phyloP scores from a whole-genome alignment of 2,888 invertebrate genomes.

The Tupiocoris notatus region DNA sequence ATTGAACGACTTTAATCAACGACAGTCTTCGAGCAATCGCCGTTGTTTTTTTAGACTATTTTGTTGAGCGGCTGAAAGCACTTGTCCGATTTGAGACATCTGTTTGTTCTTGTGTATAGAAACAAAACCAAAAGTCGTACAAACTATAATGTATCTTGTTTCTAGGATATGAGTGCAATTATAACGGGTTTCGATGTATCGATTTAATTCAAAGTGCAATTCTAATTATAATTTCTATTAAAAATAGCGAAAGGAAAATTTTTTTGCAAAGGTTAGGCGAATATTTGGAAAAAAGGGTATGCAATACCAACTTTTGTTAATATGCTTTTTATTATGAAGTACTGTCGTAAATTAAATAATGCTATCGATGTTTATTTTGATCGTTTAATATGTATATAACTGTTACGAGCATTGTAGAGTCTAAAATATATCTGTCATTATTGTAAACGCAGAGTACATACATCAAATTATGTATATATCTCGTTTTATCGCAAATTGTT shows the following conservation, averaged over 20 bases:
- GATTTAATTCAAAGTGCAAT: slow-evolving; percentile 41
- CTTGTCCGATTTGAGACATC: slow-evolving; percentile 15
- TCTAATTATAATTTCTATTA: slow-evolving; percentile 39
- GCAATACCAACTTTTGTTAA: slow-evolving; percentile 23
- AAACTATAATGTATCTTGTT: slow-evolving; percentile 42
- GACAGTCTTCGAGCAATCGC: too few relatives aligned
- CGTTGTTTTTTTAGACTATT: too few relatives aligned
- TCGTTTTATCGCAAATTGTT: slow-evolving; percentile 32
- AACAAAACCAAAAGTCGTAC: slow-evolving; percentile 40
- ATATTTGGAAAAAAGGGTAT: slow-evolving; percentile 8
- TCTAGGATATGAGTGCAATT: slow-evolving; percentile 44
- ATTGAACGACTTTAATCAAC: too few relatives aligned
- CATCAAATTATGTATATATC: slow-evolving; percentile 33
- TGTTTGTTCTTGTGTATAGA: slow-evolving; percentile 5
- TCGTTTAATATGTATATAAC: slow-evolving; percentile 38
- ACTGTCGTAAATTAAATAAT: slow-evolving; percentile 25
- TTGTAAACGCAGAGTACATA: slow-evolving; percentile 31
- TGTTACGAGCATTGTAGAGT: slow-evolving; percentile 37
- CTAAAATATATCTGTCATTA: slow-evolving; percentile 38
- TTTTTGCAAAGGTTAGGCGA: background rate
- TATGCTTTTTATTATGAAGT: slow-evolving; percentile 17
- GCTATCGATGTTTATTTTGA: slow-evolving; percentile 34
- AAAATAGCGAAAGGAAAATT: slow-evolving; percentile 3
- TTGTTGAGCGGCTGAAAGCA: slow-evolving; percentile 14
- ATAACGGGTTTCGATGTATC: slow-evolving; percentile 46